These are phyloP conservation scores for Eira barbara DNA, from an alignment of 2,113 vertebrate species.

Conservation along the genomic window DNA sequence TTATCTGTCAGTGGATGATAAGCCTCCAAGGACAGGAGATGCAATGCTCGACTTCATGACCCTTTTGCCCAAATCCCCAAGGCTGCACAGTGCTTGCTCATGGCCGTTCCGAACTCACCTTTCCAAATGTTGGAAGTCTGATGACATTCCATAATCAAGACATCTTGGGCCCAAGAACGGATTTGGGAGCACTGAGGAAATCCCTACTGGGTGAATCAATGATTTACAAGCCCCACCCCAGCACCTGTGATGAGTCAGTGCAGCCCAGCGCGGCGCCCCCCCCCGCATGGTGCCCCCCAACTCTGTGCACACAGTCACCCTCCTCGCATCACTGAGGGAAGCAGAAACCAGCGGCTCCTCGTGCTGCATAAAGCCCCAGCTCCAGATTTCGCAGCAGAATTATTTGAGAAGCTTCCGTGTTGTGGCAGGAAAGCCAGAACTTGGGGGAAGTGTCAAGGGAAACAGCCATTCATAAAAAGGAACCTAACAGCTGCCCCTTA, in stretches of 20 bases:
- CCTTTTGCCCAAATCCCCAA: neutral
- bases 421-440: neutral
- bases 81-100: neutral
- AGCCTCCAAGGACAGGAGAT: constrained; percentile 46
- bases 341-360: neutral
- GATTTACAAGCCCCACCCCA: neutral
- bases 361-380: neutral
- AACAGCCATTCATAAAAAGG: neutral
- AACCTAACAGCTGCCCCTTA: neutral
- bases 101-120: neutral
- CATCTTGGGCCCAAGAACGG: fast-evolving
- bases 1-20: constrained; percentile 10
- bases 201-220: too few species aligned
- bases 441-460: neutral
- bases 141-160: fast-evolving
- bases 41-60: neutral
- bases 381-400: too few species aligned
- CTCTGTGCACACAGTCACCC: neutral
- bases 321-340: neutral
- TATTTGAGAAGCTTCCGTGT: neutral
- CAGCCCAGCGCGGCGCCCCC: fast-evolving
- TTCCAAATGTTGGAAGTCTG: neutral
- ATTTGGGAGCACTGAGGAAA: neutral
- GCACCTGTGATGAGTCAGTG: neutral
- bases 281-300: fast-evolving